These are phyloP conservation scores for Callospermophilus lateralis DNA, from an alignment of 2,113 vertebrate species.

Conservation along the genomic window DNA sequence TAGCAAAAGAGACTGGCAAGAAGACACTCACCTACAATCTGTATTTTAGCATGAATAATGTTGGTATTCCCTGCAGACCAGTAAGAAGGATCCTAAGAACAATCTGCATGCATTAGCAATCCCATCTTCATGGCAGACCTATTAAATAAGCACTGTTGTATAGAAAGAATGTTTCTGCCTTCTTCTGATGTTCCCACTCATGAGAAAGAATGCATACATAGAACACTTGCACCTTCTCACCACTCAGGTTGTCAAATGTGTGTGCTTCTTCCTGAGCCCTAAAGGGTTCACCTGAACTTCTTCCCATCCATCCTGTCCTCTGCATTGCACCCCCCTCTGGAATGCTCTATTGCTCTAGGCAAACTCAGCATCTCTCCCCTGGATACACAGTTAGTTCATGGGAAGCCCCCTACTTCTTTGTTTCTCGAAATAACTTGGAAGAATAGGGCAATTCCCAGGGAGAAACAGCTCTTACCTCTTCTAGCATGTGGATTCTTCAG, in stretches of 20 bases:
- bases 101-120: fast-evolving
- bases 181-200: neutral
- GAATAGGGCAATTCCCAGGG: fast-evolving
- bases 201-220: fast-evolving
- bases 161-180: no score
- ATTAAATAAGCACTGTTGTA: fast-evolving
- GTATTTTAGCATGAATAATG: no score
- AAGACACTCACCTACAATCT: neutral
- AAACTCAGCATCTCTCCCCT: neutral
- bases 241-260: fast-evolving
- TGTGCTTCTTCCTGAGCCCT: neutral
- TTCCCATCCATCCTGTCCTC: neutral
- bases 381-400: fast-evolving
- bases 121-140: fast-evolving
- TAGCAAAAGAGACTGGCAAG: neutral
- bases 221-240: no score
- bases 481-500: fast-evolving
- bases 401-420: neutral
- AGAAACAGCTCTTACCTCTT: neutral
- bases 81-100: neutral
- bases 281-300: neutral
- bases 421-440: neutral
- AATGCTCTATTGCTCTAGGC: fast-evolving
- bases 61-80: neutral
- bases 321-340: fast-evolving